phyloP scores from a whole-genome alignment of 2,888 invertebrate genomes.

The Philonicus albiceps region DNA sequence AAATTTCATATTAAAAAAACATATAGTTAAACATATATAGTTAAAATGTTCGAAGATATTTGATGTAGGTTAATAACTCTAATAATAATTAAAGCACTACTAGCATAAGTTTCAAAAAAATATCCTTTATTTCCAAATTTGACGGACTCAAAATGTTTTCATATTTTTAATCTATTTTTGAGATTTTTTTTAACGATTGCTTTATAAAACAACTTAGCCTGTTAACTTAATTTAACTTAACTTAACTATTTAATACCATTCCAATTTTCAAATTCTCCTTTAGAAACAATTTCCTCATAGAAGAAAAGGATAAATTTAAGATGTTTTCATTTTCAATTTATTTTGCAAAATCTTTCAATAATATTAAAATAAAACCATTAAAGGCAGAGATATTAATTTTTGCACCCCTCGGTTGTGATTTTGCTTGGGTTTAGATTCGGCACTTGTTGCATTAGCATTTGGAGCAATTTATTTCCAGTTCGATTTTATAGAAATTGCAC shows the following conservation, averaged over 20 bases:
- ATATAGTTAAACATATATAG: too few species aligned
- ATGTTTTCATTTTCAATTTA: neutral
- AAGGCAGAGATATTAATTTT: neutral
- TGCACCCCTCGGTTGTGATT: neutral
- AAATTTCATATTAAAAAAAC: too few species aligned
- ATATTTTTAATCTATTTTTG: neutral
- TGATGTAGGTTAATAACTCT: too few species aligned
- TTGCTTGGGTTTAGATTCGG: neutral
- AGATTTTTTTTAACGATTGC: neutral
- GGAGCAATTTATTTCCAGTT: neutral
- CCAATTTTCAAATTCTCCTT: neutral
- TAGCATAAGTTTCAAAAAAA: too few species aligned
- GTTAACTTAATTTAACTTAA: too few species aligned
- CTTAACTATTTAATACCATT: neutral
- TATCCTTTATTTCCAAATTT: neutral
- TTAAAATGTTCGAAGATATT: too few species aligned
- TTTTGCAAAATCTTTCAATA: neutral
- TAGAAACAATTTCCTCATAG: neutral
- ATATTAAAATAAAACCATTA: neutral
- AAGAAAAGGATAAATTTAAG: neutral
- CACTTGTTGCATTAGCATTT: neutral
- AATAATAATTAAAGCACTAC: neutral
- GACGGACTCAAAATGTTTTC: neutral
- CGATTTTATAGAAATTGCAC: neutral
- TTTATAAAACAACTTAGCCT: neutral